These are phyloP conservation scores for Coturnix japonica DNA, from an alignment of 2,113 vertebrate species.

Conservation along the genomic window DNA sequence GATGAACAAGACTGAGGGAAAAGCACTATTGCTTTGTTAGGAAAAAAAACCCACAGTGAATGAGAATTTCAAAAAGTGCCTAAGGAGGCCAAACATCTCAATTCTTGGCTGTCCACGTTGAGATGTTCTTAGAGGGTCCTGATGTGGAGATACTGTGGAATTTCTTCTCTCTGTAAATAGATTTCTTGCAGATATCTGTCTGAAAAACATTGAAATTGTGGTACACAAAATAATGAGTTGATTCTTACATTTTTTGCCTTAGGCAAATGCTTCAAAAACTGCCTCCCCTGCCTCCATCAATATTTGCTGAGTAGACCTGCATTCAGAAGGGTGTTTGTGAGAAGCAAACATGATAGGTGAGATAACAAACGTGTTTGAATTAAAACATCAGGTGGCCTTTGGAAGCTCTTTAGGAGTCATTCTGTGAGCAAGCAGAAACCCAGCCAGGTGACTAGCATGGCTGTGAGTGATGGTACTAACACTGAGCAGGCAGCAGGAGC, in stretches of 20 bases:
- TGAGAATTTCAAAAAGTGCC: not conserved
- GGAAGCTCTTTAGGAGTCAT: constrained; percentile 8
- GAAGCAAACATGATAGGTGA: not conserved
- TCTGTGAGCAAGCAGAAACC: not conserved
- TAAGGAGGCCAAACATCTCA: not conserved
- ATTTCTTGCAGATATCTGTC: not conserved
- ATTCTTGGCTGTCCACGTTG: not conserved
- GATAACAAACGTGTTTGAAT: not conserved
- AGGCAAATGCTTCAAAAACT: constrained; percentile 29
- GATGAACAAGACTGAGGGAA: not conserved
- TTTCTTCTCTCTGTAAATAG: not conserved
- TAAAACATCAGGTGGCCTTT: not conserved
- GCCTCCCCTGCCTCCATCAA: not conserved
- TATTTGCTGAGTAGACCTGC: not conserved
- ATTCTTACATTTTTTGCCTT: constrained; percentile 1
- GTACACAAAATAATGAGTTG: not conserved
- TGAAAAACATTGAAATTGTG: not conserved
- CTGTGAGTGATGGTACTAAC: not conserved
- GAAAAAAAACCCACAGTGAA: not conserved
- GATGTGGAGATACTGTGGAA: not conserved
- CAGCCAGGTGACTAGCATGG: not conserved
- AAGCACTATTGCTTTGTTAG: not conserved
- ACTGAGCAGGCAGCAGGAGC: constrained; percentile 39
- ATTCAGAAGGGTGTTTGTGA: not conserved
- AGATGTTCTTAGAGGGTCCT: not conserved